phyloP scores from a whole-genome alignment of 2,888 invertebrate species.

The Rhabditoides inermis region DNA sequence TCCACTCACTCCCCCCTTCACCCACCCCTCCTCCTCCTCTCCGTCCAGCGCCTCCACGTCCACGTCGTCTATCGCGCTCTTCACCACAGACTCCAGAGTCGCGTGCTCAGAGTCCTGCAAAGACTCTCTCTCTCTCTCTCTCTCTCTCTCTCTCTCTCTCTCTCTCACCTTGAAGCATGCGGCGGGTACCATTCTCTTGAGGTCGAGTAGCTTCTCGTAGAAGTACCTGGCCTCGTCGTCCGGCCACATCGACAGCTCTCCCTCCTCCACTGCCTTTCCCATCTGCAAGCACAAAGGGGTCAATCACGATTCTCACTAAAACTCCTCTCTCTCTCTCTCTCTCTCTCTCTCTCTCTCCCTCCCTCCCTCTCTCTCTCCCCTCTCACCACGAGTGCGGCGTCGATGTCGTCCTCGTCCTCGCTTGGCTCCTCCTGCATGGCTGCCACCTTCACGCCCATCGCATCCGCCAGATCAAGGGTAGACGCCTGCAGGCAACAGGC shows the following conservation, averaged over 20 bases:
- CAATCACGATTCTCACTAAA: no score
- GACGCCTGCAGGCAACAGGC: slow-evolving; percentile 9
- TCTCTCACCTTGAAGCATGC: slow-evolving; percentile 20
- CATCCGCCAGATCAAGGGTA: slow-evolving; percentile 15
- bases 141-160: neutral
- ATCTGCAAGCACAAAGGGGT: slow-evolving; percentile 26
- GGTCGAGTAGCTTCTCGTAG: slow-evolving; percentile 30
- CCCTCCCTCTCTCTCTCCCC: slow-evolving; percentile 19
- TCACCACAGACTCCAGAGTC: slow-evolving; percentile 14
- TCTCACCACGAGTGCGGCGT: slow-evolving; percentile 27
- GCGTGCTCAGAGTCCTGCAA: slow-evolving; percentile 19
- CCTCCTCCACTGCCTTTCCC: slow-evolving; percentile 32
- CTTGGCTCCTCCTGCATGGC: slow-evolving; percentile 41
- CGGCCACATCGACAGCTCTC: slow-evolving; percentile 33
- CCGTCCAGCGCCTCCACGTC: slow-evolving; percentile 24
- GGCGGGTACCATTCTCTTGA: slow-evolving; percentile 25
- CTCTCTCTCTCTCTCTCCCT: slow-evolving; percentile 31
- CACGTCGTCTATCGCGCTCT: slow-evolving; percentile 20
- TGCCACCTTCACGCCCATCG: slow-evolving; percentile 30
- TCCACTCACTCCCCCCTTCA: no score
- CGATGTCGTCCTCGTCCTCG: slow-evolving; percentile 45
- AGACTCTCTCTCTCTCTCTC: slow-evolving; percentile 1
- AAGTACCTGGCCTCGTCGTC: slow-evolving; percentile 41
- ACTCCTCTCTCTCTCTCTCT: neutral
- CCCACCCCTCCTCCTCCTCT: neutral